Evolutionary conservation across 92 coral and sea anemone genomes (phyloP), one percentile per base, ranked within the genome.

Genomic region (Parazoanthus swiftii): DNA sequence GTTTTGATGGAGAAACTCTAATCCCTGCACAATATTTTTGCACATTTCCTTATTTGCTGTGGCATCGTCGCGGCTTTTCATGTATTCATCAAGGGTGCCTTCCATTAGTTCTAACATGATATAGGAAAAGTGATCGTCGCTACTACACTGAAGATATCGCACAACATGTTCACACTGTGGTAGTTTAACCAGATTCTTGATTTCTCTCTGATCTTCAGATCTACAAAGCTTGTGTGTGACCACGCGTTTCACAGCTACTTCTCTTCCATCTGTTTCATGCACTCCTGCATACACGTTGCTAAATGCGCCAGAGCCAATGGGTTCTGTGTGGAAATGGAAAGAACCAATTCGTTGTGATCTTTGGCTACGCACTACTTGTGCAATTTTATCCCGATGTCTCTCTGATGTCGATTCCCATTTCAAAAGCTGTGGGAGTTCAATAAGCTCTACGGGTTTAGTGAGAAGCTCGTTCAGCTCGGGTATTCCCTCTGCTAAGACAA

Each of bases 71-170:
- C 35, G 20, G 39, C 1, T 39, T 67, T 26, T 75, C 75, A 92
- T 75, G 67, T 84, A 90, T 3, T 80, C 89, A 18, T 89, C 89
- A 35, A 92, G 88, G 44, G 82, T 78, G 37, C 92, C 94, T 25
- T 92, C 94, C 94, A 92, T 89, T 25, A 88, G 74, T 65, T 92
- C 94, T 38, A 90, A 77, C 20, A 92, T 91, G 38, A 92, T 79
- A 82, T 90, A 88, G 14, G 77, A 66, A 85, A 92, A 92, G 75
- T 90, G 20, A 16, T 43, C 4, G 48, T 88, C 92, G 1, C 86
- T 81, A 3, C 7, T 37, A 33, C 81, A 88, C 25, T 59, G 15
- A 65, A 92, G 38, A 79, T 92, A 92, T 46, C 75, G 75, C 39
- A 92, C 90, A 18, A 92, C 89, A 38, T 63, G 68, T 6, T 81